Conservation (phyloP, 2,113 vertebrate species). For the Corythaixoides concolor region DNA sequence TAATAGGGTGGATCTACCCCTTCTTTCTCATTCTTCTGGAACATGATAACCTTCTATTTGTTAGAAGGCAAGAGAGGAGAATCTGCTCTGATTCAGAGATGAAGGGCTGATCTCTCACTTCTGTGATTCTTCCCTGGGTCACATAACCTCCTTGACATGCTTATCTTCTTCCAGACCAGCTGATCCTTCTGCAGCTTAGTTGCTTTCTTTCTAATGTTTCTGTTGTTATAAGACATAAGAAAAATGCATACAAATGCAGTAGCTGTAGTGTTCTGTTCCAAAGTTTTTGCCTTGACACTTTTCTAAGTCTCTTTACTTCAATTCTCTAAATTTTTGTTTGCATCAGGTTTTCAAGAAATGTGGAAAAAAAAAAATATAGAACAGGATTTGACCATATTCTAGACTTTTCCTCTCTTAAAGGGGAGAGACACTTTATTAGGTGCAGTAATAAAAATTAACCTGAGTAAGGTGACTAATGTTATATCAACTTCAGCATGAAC, state of each 20-base stretch:
- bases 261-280: background rate
- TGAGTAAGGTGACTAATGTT: background rate
- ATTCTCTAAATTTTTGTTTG: background rate
- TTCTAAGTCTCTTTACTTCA: background rate
- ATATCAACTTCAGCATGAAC: background rate
- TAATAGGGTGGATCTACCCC: background rate
- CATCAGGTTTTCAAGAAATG: background rate
- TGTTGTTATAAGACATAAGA: background rate
- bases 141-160: background rate
- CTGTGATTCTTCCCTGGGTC: background rate
- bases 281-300: background rate
- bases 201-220: background rate
- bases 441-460: background rate
- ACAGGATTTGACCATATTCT: background rate
- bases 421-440: background rate
- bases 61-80: background rate
- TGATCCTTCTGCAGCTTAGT: background rate
- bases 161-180: background rate
- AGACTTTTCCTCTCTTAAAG: background rate
- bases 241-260: background rate
- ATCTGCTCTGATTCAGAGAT: background rate
- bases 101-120: background rate
- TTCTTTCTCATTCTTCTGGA: background rate
- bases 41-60: background rate
- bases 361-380: background rate